Evolutionary conservation across 23 tunicate genomes (phyloP), one percentile per base, ranked within the genome.

Genomic region (Halocynthia aurantium): DNA sequence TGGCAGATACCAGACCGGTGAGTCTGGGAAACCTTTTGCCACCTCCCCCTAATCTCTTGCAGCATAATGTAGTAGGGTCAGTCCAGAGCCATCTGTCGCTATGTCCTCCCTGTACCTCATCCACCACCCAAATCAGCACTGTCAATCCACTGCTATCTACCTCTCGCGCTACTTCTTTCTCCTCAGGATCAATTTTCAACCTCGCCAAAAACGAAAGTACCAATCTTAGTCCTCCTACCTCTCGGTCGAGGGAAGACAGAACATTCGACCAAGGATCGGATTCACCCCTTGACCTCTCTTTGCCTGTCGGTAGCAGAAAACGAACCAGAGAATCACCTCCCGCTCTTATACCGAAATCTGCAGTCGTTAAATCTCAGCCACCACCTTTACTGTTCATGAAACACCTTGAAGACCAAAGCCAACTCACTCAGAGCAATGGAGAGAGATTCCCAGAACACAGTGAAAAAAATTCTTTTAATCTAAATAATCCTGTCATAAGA

Each of bases 1-100:
- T 31, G 44, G 10, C 56, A 0, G 22, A 53, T 54, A 19, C 67
- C 52, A 10, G 8, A 54, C 13, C 5, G 2, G 15, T 51, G 58
- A 70, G 63, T 31, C 76, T 83, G 6, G 87, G 87, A 12, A 77
- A 68, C 22, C 50, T 80, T 8, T 61, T 80, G 7, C 84, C 84
- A 13, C 78, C 78, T 0, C 78, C 78, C 17, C 78, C 78, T 13
- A 56, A 52, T 8, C 64, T 74, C 19, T 6, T 19, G 1, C 50
- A 12, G 8, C 22, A 15, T 8, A 74, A 10, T 65, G 63, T 15
- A 20, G 40, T 44, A 67, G 18, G 15, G 12, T 11, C 19, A 67
- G 17, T 6, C 8, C n/a, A 62, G 8, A 18, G 9, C 62, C 55
- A 49, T 74, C 44, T 31, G 44, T 31, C 44, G 44, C 44, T 4